Evolutionary conservation across 2,888 invertebrate species (phyloP).

Genomic region (Diadegma fenestrale): DNA sequence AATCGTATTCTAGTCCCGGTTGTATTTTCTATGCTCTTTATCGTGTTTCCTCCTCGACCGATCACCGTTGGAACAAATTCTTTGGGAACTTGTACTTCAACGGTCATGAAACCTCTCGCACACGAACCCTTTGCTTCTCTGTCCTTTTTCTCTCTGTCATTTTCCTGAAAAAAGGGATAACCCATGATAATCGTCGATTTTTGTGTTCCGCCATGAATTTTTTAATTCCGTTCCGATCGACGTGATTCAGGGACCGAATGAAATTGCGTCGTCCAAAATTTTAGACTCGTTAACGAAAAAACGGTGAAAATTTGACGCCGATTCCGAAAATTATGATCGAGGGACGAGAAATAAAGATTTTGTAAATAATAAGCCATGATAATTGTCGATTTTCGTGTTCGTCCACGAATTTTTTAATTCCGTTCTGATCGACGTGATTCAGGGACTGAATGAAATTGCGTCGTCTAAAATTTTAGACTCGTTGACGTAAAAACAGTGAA

Average conservation of each 20-base stretch:
- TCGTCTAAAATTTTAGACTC: neutral
- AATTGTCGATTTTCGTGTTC: neutral
- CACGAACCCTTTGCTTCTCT: slow-evolving; percentile 30
- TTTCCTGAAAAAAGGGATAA: slow-evolving; percentile 81
- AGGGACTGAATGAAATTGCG: neutral
- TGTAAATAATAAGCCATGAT: neutral
- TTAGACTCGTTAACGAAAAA: neutral
- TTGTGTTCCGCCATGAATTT: neutral
- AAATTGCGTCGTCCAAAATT: neutral
- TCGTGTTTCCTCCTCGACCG: slow-evolving; percentile 91
- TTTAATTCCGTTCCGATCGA: too few relatives aligned
- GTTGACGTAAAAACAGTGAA: neutral
- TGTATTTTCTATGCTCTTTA: slow-evolving; percentile 91
- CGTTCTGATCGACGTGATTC: too few relatives aligned
- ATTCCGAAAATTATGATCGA: neutral
- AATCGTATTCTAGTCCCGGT: slow-evolving; percentile 88
- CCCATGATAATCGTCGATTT: neutral
- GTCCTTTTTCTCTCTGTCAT: slow-evolving; percentile 75
- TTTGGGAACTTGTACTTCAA: slow-evolving; percentile 88
- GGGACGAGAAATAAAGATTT: neutral
- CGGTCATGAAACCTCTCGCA: slow-evolving; percentile 49
- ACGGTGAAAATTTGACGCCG: neutral
- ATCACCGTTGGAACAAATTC: slow-evolving; percentile 89
- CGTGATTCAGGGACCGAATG: neutral
- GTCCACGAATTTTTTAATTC: too few relatives aligned